Evolutionary conservation across 2,113 vertebrate genomes (phyloP).

Genomic region (Nibea albiflora): DNA sequence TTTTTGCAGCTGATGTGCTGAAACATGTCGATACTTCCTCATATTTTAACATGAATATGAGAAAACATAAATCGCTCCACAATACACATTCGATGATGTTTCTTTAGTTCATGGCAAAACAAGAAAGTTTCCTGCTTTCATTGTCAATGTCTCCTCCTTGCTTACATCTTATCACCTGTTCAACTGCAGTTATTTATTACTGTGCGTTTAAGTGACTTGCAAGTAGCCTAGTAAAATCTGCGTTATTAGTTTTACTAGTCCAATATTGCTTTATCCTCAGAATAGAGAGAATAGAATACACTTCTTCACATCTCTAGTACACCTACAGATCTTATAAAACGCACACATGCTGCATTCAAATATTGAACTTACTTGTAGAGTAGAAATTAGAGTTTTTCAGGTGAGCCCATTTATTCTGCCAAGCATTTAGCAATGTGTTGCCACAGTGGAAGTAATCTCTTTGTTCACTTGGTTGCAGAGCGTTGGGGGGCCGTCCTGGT

Average conservation of each 20-base stretch:
- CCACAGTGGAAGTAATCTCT: constrained; percentile 30
- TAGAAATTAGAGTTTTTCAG: constrained; percentile 33
- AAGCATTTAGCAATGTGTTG: constrained; percentile 11
- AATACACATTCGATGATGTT: background rate
- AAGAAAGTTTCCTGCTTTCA: background rate
- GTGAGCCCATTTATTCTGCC: constrained; percentile 19
- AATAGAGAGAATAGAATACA: background rate
- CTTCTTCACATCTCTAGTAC: background rate
- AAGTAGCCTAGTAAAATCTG: background rate
- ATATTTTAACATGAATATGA: background rate
- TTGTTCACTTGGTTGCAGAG: constrained; percentile 13
- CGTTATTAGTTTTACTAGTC: background rate
- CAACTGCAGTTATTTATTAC: background rate
- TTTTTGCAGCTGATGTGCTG: background rate
- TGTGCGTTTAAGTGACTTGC: background rate
- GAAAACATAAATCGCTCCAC: background rate
- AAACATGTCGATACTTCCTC: background rate
- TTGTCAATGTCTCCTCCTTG: background rate
- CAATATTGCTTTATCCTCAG: background rate
- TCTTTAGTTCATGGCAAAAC: background rate
- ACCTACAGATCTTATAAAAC: background rate
- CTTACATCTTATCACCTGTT: background rate
- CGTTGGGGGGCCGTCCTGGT: constrained; percentile 44
- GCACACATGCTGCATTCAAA: background rate
- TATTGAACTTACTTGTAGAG: constrained; percentile 51